phyloP scores from a whole-genome alignment of 2,113 vertebrate species.

The Excalfactoria chinensis region DNA sequence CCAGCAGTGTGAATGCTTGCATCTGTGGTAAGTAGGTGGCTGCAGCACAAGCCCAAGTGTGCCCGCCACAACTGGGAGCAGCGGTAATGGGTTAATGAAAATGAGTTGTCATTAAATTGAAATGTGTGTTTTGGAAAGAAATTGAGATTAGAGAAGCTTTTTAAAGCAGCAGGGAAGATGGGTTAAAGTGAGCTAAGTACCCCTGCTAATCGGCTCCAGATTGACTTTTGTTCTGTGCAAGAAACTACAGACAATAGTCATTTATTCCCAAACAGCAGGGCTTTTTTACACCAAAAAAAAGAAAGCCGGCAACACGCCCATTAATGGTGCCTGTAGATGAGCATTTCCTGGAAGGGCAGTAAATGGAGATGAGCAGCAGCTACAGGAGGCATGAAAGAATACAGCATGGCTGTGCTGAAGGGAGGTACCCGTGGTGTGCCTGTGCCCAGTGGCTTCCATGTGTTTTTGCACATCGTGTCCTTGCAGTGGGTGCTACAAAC shows the following conservation, averaged over 20 bases:
- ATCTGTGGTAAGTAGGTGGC: not conserved
- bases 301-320: not conserved
- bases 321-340: fast-evolving
- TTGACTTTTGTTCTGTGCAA: not conserved
- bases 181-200: not conserved
- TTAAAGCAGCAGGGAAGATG: not conserved
- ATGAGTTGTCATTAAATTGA: not conserved
- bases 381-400: not conserved
- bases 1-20: not conserved
- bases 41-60: not conserved
- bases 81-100: not conserved
- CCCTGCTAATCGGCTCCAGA: not conserved
- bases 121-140: not conserved
- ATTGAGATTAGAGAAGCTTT: not conserved
- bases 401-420: fast-evolving
- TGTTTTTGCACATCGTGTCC: not conserved
- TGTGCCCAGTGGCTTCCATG: not conserved
- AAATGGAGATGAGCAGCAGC: not conserved
- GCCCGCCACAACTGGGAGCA: not conserved
- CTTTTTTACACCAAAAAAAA: not conserved
- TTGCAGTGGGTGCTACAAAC: not conserved
- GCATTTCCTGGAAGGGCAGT: not conserved
- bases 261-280: fast-evolving
- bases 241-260: not conserved
- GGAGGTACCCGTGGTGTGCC: fast-evolving